Conservation (phyloP, 64 coral and sea anemone genomes). For the Acropora yongei region DNA sequence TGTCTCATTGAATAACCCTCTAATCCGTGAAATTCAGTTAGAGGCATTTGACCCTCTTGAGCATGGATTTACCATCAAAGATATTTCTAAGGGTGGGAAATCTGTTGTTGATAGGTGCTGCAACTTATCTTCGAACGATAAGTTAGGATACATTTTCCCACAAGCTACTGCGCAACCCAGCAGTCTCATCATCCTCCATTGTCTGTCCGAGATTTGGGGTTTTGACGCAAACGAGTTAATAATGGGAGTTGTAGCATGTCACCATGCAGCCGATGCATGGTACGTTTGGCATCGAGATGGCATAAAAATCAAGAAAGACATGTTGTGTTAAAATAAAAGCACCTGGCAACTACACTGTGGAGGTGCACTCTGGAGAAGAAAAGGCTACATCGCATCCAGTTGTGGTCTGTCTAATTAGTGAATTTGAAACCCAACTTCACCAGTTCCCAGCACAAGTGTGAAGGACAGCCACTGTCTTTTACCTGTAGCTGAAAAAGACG, state of each 20-base stretch:
- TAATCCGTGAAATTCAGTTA: conserved; percentile 42
- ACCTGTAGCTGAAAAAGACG: conserved; percentile 60
- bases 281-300: conserved; percentile 64
- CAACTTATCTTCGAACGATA: neutral
- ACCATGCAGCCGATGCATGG: neutral
- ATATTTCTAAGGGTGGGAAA: conserved; percentile 47
- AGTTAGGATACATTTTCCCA: too few species aligned
- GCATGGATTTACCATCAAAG: conserved; percentile 44
- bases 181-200: neutral
- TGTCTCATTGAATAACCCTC: neutral
- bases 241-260: conserved; percentile 57
- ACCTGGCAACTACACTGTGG: conserved; percentile 51
- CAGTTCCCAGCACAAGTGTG: neutral
- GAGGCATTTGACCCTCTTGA: conserved; percentile 59
- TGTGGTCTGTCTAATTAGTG: neutral
- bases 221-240: conserved; percentile 44
- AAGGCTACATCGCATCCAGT: conserved; percentile 32
- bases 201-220: conserved; percentile 50
- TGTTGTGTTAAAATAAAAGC: conserved; percentile 7
- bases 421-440: conserved; percentile 8
- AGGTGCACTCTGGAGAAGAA: conserved; percentile 38
- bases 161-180: conserved; percentile 5
- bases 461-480: conserved; percentile 15
- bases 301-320: conserved; percentile 27
- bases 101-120: conserved; percentile 1